Evolutionary conservation across 2,797 vertebrate species (phyloP), one percentile per base, ranked within the genome.

Genomic region (Crocidura indochinensis): DNA sequence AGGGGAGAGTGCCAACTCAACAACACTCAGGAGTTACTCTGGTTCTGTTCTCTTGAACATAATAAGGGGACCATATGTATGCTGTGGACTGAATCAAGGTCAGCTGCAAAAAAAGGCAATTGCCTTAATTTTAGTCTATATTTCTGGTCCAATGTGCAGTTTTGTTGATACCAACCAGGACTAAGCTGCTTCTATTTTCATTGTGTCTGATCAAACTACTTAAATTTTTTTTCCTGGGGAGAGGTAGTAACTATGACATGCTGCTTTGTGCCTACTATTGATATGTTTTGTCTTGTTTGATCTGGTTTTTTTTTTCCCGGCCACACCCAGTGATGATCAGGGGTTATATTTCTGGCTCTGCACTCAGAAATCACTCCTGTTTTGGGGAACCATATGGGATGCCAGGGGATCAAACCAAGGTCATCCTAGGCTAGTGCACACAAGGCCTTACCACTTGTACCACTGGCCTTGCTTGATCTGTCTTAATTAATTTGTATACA

Each of bases 401-500:
- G 38, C 5, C 38, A 38, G 38, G 38, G 38, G 38, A 38, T 38
- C 38, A 38, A 38, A 38, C 38, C 38, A 38, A 38, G 38, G 38
- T 38, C 38, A 5, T 38, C 5, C 38, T 38, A 38, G 38, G 38
- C 38, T 38, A 38, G 38, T 5, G 38, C 38, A 38, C 5, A 5
- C 38, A 38, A 38, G 38, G 38, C 38, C 38, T 38, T 38, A 38
- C 38, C 5, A 5, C 38, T 38, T 38, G 38, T 5, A 5, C 38
- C 38, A 38, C 38, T 38, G 38, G 38, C 38, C 38, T 38, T 38
- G 38, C 5, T 38, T 38, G 38, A 38, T 38, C 38, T 53, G 69
- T 29, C 73, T 76, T 80, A 90, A 86, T 69, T 89, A 69, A 49
- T 19, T 77, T 89, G 78, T 81, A 60, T 26, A 65, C 22, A 22